Conservation (phyloP, 2,888 invertebrate species). For the Dromius quadrimaculatus region DNA sequence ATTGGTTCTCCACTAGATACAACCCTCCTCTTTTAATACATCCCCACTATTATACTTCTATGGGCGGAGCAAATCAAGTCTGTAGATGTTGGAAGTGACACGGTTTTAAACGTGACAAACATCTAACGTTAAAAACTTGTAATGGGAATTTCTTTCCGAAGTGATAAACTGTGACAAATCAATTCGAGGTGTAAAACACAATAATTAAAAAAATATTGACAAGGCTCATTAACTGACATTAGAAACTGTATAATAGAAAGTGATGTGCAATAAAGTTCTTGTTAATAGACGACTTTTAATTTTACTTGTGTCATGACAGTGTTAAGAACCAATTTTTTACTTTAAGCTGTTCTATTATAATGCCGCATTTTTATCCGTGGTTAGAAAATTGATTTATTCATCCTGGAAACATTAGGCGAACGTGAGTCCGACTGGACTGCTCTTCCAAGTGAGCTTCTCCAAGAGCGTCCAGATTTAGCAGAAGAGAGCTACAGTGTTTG, state of each 20-base stretch:
- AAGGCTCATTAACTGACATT: too few species aligned
- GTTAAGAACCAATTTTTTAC: too few species aligned
- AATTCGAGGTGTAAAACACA: neutral
- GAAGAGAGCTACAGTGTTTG: constrained; percentile 43
- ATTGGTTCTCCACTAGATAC: constrained; percentile 28
- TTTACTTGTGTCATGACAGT: neutral
- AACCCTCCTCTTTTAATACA: constrained; percentile 28
- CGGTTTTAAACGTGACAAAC: constrained; percentile 34
- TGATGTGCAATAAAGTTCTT: too few species aligned
- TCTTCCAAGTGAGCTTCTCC: neutral
- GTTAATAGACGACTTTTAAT: neutral
- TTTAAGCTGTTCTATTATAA: too few species aligned
- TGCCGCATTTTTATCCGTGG: too few species aligned
- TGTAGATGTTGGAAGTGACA: constrained; percentile 21
- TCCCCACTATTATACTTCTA: neutral
- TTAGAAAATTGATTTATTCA: neutral
- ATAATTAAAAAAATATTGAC: too few species aligned
- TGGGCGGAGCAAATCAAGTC: constrained; percentile 12
- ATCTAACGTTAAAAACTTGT: constrained; percentile 27
- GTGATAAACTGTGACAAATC: neutral
- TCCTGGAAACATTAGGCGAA: constrained; percentile 37
- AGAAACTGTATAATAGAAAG: too few species aligned
- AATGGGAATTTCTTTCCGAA: neutral
- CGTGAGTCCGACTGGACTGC: constrained; percentile 38
- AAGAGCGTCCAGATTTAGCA: constrained; percentile 22